A percentile compares a stretch with the other conserved stretches of the same genome.
phyloP scores from a whole-genome alignment of 2,888 invertebrate genomes.

The Diploptera punctata region DNA sequence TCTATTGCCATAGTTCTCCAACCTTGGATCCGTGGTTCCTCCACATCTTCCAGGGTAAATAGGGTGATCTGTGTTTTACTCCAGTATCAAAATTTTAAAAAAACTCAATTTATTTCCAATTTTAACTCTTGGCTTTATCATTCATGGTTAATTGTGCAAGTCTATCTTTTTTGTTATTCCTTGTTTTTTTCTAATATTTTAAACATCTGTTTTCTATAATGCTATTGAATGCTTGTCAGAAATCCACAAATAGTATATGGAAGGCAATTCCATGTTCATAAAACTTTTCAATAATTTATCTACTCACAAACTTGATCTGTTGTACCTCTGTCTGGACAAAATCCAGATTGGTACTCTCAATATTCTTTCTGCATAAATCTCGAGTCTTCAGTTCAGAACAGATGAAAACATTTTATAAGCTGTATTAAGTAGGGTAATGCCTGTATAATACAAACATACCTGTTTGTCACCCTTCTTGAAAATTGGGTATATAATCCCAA shows the following conservation, averaged over 20 bases:
- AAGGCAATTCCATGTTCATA: background rate
- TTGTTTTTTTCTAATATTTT: background rate
- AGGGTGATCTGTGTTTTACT: too few relatives aligned
- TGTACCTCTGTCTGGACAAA: background rate
- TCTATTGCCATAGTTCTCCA: too few relatives aligned
- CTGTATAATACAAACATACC: background rate
- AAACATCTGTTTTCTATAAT: background rate
- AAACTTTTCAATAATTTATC: too few relatives aligned
- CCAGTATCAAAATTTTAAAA: too few relatives aligned
- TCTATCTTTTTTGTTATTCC: slow-evolving; percentile 2
- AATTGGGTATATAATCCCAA: background rate
- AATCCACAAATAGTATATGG: background rate
- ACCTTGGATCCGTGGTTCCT: too few relatives aligned
- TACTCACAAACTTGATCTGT: background rate
- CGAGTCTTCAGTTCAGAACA: background rate
- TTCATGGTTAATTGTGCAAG: background rate
- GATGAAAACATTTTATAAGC: background rate
- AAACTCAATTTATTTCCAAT: too few relatives aligned
- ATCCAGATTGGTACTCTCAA: background rate
- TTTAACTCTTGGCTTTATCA: slow-evolving; percentile 1
- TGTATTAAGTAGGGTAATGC: background rate
- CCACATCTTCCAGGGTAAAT: too few relatives aligned
- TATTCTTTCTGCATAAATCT: background rate
- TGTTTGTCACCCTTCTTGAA: background rate
- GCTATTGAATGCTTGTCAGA: background rate